Evolutionary conservation across 2,888 invertebrate species (phyloP), one percentile per base, ranked within the genome.

Genomic region (Listrodromus nycthemerus): DNA sequence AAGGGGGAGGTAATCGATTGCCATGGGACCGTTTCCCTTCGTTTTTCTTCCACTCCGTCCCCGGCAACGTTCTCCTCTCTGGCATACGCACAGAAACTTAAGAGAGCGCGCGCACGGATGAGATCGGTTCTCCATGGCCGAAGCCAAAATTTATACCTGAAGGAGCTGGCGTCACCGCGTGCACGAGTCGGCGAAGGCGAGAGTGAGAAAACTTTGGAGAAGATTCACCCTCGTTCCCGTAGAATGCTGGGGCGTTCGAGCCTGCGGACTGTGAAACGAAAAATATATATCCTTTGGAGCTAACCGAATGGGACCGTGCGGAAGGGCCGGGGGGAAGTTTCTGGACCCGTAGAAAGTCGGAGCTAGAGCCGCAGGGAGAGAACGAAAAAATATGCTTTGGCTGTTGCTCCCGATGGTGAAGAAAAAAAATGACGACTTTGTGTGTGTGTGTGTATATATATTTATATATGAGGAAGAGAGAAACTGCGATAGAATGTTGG

Each of bases 121-220:
- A 55, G 80, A 73, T 80, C 86, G 74, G 74, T 84, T 84, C 80
- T 84, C 41, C 16, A 89, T 87, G 88, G 82, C 88, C 90, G 89
- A 89, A 87, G 89, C 90, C 89, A 90, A 92, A 92, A 92, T 92
- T 91, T 92, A 92, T 92, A 92, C 92, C 92, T 92, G 58, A 61
- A 27, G 58, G 5, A 30, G 27, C 27, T 7, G 92, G 89, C 89
- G 89, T 88, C 58, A 58, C 70, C 65, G 80, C 74, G 30, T 13
- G 41, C 8, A 37, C 16, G 45, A 48, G 45, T 2, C 21, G 48
- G 45, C 24, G 27, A 24, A 33, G 41, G 63, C 50, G 50, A 61
- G 30, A 30, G 74, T 70, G 61, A 67, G 66, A 63, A 73, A 66
- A 61, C 33, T 55, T 75, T 45, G 45, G 65, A 58, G 78, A 82